Conservation (phyloP, 2,888 invertebrate species). For the Frankliniella intonsa region DNA sequence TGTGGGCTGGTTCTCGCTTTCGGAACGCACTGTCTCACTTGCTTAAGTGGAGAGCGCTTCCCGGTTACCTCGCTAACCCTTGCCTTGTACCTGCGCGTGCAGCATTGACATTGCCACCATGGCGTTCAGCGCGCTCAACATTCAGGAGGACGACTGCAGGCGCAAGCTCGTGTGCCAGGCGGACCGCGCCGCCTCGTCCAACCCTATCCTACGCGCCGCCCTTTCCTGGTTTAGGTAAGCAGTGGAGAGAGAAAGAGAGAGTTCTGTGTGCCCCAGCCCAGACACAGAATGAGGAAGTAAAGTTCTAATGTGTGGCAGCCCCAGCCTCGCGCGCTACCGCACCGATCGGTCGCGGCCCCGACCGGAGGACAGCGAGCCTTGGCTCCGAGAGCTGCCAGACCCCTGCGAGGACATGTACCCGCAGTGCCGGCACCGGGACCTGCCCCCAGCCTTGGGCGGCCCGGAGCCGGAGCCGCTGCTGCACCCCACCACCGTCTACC, state of each 20-base stretch:
- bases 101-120: not conserved
- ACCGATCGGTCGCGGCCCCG: not conserved
- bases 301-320: not conserved
- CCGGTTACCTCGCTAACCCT: too few species aligned
- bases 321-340: not conserved
- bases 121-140: slow-evolving; percentile 19
- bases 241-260: too few species aligned
- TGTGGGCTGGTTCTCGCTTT: too few species aligned
- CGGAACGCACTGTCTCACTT: too few species aligned
- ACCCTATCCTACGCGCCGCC: not conserved
- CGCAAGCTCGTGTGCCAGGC: slow-evolving; percentile 15
- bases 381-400: not conserved
- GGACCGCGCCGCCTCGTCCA: not conserved
- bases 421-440: not conserved
- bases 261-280: too few species aligned
- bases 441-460: slow-evolving; percentile 3
- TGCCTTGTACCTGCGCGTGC: not conserved
- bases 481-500: too few species aligned
- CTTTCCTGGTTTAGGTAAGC: not conserved
- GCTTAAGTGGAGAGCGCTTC: too few species aligned
- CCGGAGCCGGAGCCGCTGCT: not conserved
- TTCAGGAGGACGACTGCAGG: slow-evolving; percentile 15
- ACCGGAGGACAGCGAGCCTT: not conserved
- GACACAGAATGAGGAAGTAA: too few species aligned
- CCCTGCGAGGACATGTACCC: slow-evolving; percentile 11